A percentile compares a stretch with the other conserved stretches of the same genome.
Evolutionary conservation across 2,888 invertebrate genomes (phyloP).

Genomic region (Scrobipalpa costella): DNA sequence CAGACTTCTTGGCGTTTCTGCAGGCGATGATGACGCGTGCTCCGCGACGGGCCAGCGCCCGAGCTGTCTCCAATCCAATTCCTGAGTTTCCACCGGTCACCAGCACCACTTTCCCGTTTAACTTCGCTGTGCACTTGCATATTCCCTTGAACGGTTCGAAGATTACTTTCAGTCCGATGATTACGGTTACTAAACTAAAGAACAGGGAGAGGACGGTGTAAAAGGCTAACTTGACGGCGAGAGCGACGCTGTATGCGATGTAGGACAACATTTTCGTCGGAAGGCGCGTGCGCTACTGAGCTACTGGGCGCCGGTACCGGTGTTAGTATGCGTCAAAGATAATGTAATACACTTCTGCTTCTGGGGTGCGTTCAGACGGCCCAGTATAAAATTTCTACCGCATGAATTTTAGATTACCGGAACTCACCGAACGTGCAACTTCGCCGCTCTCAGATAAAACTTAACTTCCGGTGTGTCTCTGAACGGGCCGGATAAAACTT

Average conservation of each 20-base stretch:
- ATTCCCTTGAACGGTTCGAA: constrained; percentile 45
- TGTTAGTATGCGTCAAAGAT: neutral
- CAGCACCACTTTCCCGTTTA: constrained; percentile 83
- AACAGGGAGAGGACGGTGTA: constrained; percentile 17
- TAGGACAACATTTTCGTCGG: constrained; percentile 12
- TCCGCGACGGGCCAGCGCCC: constrained; percentile 85
- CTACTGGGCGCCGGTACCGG: neutral
- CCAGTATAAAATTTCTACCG: too few species aligned
- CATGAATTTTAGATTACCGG: too few species aligned
- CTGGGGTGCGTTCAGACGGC: too few species aligned
- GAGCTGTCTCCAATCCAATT: constrained; percentile 89
- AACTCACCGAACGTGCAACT: too few species aligned
- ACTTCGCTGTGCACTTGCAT: constrained; percentile 53
- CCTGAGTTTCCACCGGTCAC: constrained; percentile 92
- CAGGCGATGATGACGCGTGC: constrained; percentile 89
- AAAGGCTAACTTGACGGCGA: constrained; percentile 19
- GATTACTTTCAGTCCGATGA: constrained; percentile 38
- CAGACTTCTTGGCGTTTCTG: constrained; percentile 85
- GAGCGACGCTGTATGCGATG: neutral
- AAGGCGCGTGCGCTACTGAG: neutral
- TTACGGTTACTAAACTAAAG: constrained; percentile 30
- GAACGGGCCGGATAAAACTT: too few species aligned
- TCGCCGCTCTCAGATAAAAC: too few species aligned
- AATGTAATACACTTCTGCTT: too few species aligned
- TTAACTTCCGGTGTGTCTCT: too few species aligned